Evolutionary conservation across 2,113 vertebrate genomes (phyloP), one percentile per base, ranked within the genome.

Genomic region (Zosterops hypoxanthus): DNA sequence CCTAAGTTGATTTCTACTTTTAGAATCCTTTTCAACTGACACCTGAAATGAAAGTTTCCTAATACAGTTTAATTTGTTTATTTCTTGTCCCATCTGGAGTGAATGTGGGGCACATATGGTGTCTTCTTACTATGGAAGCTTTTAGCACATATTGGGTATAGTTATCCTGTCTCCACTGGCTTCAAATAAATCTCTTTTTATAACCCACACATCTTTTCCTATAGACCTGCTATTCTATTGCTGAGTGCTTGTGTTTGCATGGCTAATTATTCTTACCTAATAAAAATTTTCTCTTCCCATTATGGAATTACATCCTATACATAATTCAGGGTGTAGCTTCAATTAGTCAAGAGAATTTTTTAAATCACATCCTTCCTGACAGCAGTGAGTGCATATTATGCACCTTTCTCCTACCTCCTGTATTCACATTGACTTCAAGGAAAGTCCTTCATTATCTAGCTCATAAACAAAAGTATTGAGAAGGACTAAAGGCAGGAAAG

Each of bases 111-210:
- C 82, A 76, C 20, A 39, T 39, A 34, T 0, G 0, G 31, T 50
- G 7, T 57, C 19, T 49, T 75, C 61, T 46, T 75, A 34, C 71
- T 82, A 52, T n/a, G 23, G 41, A 87, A 90, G 34, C 22, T 90
- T 85, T 90, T 75, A 65, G 41, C 53, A 80, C 26, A 47, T 78
- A 42, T 20, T 82, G 1, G 17, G 5, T 55, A 49, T 24, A 41
- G 33, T 65, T 72, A 60, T 20, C 44, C 36, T 64, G 31, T 61
- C 47, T 94, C 53, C 34, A 17, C 4, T 14, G 6, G 29, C 44
- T 91, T 85, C 65, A 82, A 44, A 91, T 90, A 89, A 93, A 94
- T 91, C 47, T 85, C 9, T 19, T 56, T 88, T 86, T 75, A 71
- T 55, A 89, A 70, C 29, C 34, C n/a, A 84, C 31, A 60, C 6